phyloP scores from a whole-genome alignment of 2,888 invertebrate species.

The Yponomeuta malinellus region DNA sequence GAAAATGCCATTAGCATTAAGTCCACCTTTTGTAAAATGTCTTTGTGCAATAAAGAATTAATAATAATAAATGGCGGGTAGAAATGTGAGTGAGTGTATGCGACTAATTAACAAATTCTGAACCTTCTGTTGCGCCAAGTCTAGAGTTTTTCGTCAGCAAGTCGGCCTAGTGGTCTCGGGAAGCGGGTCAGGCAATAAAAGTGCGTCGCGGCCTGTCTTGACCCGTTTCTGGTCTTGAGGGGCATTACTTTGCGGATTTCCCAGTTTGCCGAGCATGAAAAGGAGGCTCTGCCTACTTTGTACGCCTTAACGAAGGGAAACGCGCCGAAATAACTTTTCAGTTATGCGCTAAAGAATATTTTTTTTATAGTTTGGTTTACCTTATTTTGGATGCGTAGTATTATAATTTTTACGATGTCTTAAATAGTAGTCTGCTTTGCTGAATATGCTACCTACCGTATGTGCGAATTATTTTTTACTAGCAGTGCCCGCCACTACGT shows the following conservation, averaged over 20 bases:
- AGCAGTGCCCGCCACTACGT: too few relatives aligned
- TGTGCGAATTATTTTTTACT: not conserved
- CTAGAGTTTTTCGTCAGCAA: not conserved
- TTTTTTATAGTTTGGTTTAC: not conserved
- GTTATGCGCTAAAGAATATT: not conserved
- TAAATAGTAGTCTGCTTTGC: too few relatives aligned
- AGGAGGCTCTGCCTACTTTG: not conserved
- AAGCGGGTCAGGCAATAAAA: conserved; percentile 25
- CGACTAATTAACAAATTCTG: not conserved
- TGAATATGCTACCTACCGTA: too few relatives aligned
- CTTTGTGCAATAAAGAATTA: too few relatives aligned
- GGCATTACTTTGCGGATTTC: conserved; percentile 57
- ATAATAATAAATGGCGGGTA: too few relatives aligned
- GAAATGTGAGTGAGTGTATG: too few relatives aligned
- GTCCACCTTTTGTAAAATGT: too few relatives aligned
- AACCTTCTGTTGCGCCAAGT: not conserved
- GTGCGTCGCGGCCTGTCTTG: conserved; percentile 46
- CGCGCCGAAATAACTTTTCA: not conserved
- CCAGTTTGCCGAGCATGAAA: conserved; percentile 46
- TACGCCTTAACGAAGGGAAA: conserved; percentile 8
- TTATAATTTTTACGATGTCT: too few relatives aligned
- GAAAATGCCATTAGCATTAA: too few relatives aligned
- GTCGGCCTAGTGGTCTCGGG: conserved; percentile 4
- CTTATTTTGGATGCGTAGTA: too few relatives aligned
- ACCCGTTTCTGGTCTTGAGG: conserved; percentile 49